Conservation (phyloP, 2,797 vertebrate genomes). For the Intellagama lesueurii region DNA sequence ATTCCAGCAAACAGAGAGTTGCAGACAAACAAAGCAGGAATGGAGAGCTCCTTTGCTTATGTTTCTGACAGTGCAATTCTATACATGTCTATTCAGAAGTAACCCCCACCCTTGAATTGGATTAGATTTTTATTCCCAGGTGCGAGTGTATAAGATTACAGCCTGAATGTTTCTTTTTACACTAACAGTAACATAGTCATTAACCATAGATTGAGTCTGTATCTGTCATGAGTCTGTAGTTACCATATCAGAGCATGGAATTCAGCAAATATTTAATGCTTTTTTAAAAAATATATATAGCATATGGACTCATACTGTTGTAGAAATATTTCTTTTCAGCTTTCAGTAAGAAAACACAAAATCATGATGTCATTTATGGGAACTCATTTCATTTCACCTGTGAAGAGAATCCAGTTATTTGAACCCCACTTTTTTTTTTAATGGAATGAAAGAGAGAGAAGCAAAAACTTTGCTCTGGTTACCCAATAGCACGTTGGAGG, state of each 20-base stretch:
- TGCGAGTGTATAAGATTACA: not conserved
- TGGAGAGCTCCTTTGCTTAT: not conserved
- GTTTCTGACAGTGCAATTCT: not conserved
- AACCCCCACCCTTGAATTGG: not conserved
- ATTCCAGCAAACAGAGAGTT: not conserved
- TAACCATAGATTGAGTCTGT: too few species aligned
- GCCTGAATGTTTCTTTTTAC: not conserved
- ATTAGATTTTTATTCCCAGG: not conserved
- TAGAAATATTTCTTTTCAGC: constrained; percentile 12
- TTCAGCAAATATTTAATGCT: not conserved
- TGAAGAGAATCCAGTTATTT: not conserved
- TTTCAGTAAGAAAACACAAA: not conserved
- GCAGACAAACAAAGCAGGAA: not conserved
- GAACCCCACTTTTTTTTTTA: not conserved
- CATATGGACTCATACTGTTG: not conserved
- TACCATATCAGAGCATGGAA: not conserved
- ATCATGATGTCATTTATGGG: not conserved
- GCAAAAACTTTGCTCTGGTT: not conserved
- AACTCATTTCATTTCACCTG: not conserved
- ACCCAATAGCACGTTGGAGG: constrained; percentile 1
- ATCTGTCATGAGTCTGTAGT: not conserved
- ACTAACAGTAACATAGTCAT: too few species aligned
- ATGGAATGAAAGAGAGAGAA: constrained; percentile 12
- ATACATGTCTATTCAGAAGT: not conserved
- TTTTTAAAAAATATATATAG: not conserved